Conservation (phyloP, 2,888 invertebrate genomes). For the Drosophila testacea region DNA sequence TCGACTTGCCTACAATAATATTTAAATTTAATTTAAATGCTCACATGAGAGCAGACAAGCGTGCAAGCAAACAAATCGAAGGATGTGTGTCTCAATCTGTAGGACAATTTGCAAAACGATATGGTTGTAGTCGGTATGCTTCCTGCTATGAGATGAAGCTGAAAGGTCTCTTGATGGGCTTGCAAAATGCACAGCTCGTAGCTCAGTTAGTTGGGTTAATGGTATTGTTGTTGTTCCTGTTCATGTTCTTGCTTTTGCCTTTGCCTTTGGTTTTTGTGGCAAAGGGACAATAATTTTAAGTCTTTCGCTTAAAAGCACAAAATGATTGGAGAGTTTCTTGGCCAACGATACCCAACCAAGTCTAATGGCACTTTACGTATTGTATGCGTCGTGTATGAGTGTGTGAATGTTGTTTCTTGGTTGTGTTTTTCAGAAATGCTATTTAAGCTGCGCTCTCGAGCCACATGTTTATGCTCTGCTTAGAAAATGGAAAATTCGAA, state of each 20-base stretch:
- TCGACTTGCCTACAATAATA: conserved; percentile 82
- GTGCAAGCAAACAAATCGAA: conserved; percentile 67
- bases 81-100: conserved; percentile 63
- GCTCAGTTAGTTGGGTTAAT: conserved; percentile 53
- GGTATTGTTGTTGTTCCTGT: conserved; percentile 47
- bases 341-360: conserved; percentile 39
- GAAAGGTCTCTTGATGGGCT: conserved; percentile 38
- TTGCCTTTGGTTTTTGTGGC: conserved; percentile 41
- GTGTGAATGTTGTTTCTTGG: conserved; percentile 5
- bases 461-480: conserved; percentile 51
- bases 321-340: conserved; percentile 64
- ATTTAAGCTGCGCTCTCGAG: conserved; percentile 54
- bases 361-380: conserved; percentile 66
- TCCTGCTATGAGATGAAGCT: conserved; percentile 5
- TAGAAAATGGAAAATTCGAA: conserved; percentile 45
- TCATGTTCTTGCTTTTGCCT: conserved; percentile 28
- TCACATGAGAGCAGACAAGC: conserved; percentile 70
- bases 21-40: conserved; percentile 83
- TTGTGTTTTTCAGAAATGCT: conserved; percentile 50
- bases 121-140: conserved; percentile 30
- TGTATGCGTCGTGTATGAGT: conserved; percentile 9
- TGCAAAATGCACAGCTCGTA: conserved; percentile 31
- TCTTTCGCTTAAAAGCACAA: conserved; percentile 74
- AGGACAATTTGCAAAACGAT: conserved; percentile 71
- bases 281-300: conserved; percentile 69